These are phyloP conservation scores for Drosophila histrio DNA, from an alignment of 2,888 invertebrate species.

Conservation along the genomic window DNA sequence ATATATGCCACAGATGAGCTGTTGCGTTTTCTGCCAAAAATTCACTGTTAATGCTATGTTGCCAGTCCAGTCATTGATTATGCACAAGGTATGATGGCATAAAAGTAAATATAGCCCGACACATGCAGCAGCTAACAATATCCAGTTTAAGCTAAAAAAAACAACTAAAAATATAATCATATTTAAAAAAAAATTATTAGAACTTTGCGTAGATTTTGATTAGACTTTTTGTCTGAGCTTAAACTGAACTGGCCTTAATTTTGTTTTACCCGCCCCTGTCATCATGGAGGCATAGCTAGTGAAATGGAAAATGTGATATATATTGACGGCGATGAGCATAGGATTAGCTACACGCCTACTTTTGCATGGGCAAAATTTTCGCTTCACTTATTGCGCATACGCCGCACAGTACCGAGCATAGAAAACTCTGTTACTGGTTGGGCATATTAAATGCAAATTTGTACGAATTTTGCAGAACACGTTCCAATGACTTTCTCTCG, in stretches of 20 bases:
- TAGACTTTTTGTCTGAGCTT: neutral
- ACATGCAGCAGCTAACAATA: constrained; percentile 2
- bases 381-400: constrained; percentile 51
- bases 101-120: neutral
- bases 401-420: constrained; percentile 19
- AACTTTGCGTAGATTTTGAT: constrained; percentile 8
- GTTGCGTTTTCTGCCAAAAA: constrained; percentile 56
- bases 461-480: constrained; percentile 42
- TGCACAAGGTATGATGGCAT: constrained; percentile 10
- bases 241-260: constrained; percentile 31
- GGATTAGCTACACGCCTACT: constrained; percentile 40
- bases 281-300: constrained; percentile 22
- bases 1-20: constrained; percentile 38
- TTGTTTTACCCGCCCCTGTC: constrained; percentile 25
- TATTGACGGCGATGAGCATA: constrained; percentile 23
- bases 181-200: neutral
- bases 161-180: constrained; percentile 5
- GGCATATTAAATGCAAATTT: constrained; percentile 72
- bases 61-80: constrained; percentile 5
- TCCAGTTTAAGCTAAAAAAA: constrained; percentile 13
- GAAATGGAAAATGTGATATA: constrained; percentile 50
- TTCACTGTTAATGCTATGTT: constrained; percentile 58
- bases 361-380: neutral
- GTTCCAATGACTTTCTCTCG: constrained; percentile 37
- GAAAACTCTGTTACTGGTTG: neutral